A percentile compares a stretch with the other conserved stretches of the same genome.
Evolutionary conservation across 2,888 invertebrate genomes (phyloP).

Genomic region (Pegoplata infirma): DNA sequence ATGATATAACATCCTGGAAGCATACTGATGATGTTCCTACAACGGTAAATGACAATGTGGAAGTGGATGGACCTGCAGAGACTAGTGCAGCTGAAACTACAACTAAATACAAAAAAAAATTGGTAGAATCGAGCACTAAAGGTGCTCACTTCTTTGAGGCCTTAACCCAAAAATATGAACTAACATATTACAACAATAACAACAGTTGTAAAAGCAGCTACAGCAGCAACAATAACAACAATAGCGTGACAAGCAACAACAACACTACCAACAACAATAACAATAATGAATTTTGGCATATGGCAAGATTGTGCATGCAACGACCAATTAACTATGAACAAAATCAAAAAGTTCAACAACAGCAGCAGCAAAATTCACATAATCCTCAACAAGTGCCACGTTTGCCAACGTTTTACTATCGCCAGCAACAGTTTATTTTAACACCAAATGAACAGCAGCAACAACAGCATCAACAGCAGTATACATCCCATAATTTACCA

Average conservation of each 20-base stretch:
- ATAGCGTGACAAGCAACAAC: constrained; percentile 18
- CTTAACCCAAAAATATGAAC: constrained; percentile 35
- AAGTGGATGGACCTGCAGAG: background rate
- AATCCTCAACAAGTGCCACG: constrained; percentile 30
- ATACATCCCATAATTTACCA: background rate
- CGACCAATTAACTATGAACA: constrained; percentile 35
- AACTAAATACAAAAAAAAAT: constrained; percentile 27
- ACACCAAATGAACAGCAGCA: constrained; percentile 30
- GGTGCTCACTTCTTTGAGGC: constrained; percentile 35
- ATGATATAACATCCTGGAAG: constrained; percentile 4
- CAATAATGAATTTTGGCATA: constrained; percentile 48
- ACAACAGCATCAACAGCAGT: constrained; percentile 25
- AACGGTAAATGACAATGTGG: background rate
- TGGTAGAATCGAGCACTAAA: background rate
- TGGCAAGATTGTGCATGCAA: constrained; percentile 50
- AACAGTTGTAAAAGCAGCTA: constrained; percentile 25
- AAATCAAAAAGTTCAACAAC: constrained; percentile 23
- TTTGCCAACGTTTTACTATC: constrained; percentile 33
- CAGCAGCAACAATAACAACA: constrained; percentile 29
- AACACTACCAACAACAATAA: constrained; percentile 11
- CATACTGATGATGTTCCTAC: background rate
- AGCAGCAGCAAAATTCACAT: background rate
- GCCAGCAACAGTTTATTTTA: constrained; percentile 34
- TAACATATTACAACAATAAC: constrained; percentile 37
- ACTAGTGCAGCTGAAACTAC: background rate